Conservation (phyloP, 2,888 invertebrate species). For the Calameuta pallipes region DNA sequence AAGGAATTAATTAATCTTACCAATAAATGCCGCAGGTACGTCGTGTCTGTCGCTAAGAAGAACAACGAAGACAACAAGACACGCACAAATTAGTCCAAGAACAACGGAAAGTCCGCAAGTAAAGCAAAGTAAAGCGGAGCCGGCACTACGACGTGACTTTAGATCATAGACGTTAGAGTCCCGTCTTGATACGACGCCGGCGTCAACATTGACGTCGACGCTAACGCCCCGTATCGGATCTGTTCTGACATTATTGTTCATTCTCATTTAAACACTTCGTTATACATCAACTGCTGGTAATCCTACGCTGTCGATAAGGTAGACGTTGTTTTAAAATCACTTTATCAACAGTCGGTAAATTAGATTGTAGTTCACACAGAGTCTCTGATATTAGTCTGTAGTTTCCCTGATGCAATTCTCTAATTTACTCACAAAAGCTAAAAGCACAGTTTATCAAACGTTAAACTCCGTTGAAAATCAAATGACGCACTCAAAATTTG, state of each 20-base stretch:
- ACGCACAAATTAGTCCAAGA: slow-evolving; percentile 47
- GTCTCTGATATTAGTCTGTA: background rate
- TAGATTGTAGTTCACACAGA: background rate
- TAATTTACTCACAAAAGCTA: background rate
- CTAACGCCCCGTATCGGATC: background rate
- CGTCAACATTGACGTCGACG: background rate
- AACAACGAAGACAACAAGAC: slow-evolving; percentile 15
- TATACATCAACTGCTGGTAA: background rate
- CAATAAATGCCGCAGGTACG: slow-evolving; percentile 7
- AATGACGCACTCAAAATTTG: no score
- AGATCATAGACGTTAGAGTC: background rate
- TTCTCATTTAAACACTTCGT: background rate
- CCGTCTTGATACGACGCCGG: background rate
- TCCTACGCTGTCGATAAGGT: background rate
- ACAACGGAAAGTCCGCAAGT: slow-evolving; percentile 50
- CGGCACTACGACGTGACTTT: background rate
- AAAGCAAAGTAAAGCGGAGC: slow-evolving; percentile 37
- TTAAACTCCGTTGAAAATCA: background rate
- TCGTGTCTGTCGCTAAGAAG: slow-evolving; percentile 14
- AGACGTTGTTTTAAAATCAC: background rate
- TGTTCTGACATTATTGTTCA: background rate
- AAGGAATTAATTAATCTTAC: slow-evolving; percentile 2
- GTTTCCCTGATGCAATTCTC: background rate
- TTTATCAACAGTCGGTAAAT: background rate
- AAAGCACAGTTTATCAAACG: background rate